Conservation (phyloP, 2,888 invertebrate genomes). For the Congeria kusceri region DNA sequence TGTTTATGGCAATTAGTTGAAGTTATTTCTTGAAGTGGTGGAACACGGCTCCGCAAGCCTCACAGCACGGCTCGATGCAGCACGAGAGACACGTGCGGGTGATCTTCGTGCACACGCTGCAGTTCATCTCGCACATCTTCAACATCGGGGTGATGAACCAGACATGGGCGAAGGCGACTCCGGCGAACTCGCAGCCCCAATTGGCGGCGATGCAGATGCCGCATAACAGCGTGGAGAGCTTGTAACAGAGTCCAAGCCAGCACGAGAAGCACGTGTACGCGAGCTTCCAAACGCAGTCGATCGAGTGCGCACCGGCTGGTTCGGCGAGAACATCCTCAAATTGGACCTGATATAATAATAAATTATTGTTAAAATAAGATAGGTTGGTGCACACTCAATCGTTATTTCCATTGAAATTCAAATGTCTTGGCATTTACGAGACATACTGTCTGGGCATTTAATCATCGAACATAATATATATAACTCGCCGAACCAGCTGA, state of each 20-base stretch:
- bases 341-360: constrained; percentile 32
- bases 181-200: constrained; percentile 83
- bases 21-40: constrained; percentile 62
- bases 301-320: constrained; percentile 75
- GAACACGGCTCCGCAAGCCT: constrained; percentile 69
- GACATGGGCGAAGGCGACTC: constrained; percentile 89
- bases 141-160: constrained; percentile 91
- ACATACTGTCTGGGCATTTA: no score
- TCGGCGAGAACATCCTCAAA: constrained; percentile 71
- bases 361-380: no score
- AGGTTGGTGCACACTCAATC: no score
- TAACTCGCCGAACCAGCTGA: no score
- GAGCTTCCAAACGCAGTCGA: constrained; percentile 90
- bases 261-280: constrained; percentile 88
- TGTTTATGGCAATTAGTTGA: no score
- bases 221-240: constrained; percentile 88
- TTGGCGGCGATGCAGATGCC: constrained; percentile 89
- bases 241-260: constrained; percentile 90
- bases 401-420: no score
- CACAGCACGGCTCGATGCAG: constrained; percentile 72
- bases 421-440: no score
- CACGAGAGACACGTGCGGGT: constrained; percentile 87
- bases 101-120: constrained; percentile 62
- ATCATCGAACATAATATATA: no score
- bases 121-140: constrained; percentile 89